A percentile compares a stretch with the other conserved stretches of the same genome.
These are phyloP conservation scores for Kobus ellipsiprymnus DNA, from an alignment of 2,113 vertebrate genomes.

Conservation along the genomic window DNA sequence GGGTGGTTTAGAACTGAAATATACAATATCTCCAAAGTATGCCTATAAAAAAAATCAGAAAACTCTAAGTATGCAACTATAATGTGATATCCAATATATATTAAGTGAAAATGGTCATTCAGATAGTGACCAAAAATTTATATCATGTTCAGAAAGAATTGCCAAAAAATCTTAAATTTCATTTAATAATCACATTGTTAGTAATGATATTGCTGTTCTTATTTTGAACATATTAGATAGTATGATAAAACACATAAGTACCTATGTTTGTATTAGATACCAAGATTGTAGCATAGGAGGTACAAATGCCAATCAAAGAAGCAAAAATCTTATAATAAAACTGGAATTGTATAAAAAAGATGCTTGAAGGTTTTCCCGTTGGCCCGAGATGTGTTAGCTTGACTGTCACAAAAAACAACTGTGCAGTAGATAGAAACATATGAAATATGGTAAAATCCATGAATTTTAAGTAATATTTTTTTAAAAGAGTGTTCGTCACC, in stretches of 20 bases:
- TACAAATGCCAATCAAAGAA: background rate
- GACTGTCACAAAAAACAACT: background rate
- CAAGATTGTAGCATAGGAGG: background rate
- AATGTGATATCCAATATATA: background rate
- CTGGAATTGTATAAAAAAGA: background rate
- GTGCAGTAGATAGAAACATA: background rate
- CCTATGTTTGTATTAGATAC: background rate
- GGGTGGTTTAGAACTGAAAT: background rate
- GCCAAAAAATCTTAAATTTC: background rate
- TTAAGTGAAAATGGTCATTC: background rate
- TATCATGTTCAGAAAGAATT: background rate
- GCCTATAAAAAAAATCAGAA: background rate
- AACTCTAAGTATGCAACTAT: background rate
- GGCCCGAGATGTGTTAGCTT: background rate
- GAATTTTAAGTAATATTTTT: background rate
- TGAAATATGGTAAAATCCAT: background rate
- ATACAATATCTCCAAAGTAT: background rate
- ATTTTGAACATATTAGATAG: background rate
- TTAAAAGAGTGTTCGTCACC: background rate
- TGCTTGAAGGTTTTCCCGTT: background rate
- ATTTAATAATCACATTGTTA: background rate
- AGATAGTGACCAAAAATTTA: background rate
- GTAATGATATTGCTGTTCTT: background rate
- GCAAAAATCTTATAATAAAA: background rate
- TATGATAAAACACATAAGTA: background rate